phyloP scores from a whole-genome alignment of 2,888 invertebrate genomes.

The Epirrhoe alternata region DNA sequence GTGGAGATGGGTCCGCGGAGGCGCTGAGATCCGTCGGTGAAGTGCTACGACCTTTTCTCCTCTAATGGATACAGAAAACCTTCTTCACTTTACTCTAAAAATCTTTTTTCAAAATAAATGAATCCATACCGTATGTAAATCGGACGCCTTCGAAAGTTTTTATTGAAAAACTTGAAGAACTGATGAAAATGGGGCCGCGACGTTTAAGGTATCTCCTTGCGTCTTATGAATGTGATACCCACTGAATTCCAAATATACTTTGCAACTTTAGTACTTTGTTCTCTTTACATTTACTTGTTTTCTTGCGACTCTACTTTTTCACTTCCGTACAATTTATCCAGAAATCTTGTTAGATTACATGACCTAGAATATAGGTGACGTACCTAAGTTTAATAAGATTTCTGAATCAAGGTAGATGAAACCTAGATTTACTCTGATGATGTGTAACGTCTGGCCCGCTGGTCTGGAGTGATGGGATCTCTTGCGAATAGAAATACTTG shows the following conservation, averaged over 20 bases:
- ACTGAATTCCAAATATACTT: slow-evolving; percentile 64
- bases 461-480: too few species aligned
- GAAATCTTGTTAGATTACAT: background rate
- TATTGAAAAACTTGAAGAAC: slow-evolving; percentile 84
- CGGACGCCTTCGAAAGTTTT: slow-evolving; percentile 80
- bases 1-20: slow-evolving; percentile 57
- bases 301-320: slow-evolving; percentile 19
- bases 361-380: background rate
- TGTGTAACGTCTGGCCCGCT: too few species aligned
- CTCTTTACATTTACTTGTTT: slow-evolving; percentile 45
- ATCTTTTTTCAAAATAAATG: slow-evolving; percentile 81
- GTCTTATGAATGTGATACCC: slow-evolving; percentile 69
- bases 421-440: background rate
- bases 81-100: slow-evolving; percentile 75
- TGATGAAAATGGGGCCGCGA: slow-evolving; percentile 80
- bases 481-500: too few species aligned
- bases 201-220: slow-evolving; percentile 74
- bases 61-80: slow-evolving; percentile 78
- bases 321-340: slow-evolving; percentile 4
- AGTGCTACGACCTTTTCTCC: slow-evolving; percentile 70
- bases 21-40: slow-evolving; percentile 49
- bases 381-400: too few species aligned
- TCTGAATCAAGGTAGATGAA: too few species aligned
- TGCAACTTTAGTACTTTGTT: slow-evolving; percentile 47
- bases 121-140: slow-evolving; percentile 84